Base-by-base conservation (phyloP, 2,888 invertebrate genomes). In the Philereme transversata region DNA sequence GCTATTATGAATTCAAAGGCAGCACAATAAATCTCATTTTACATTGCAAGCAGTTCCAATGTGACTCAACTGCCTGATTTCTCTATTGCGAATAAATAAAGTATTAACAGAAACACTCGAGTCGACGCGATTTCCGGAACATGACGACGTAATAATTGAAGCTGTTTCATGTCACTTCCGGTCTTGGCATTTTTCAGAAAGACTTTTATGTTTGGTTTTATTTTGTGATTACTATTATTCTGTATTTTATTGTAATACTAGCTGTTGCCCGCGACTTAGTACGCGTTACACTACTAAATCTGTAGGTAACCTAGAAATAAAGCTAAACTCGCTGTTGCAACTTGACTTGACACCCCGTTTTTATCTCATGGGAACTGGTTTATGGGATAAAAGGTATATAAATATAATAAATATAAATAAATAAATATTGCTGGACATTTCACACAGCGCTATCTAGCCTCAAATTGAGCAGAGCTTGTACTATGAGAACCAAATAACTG, bases 1-100 rank as follows among this genome's bases (percentile, higher is more conserved):
- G 22, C 9, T 6, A 36, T 50, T 9, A 38, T 38, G 11, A 51
- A 22, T 33, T 5, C 22, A 53, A 45, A 45, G 5, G 22, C 22
- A 22, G 7, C 22, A 36, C 34, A 33, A 5, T 41, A 44, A 38
- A 40, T 40, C 40, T 9, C 38, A 47, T 36, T 54, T 52, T 34
- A 22, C 10, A 7, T 9, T 43, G 41, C 8, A 9, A 43, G 33
- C 36, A 36, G 53, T 41, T 44, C 22, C 35, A 40, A 35, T 51
- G 54, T 60, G 46, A 41, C 34, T 22, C 22, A 38, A 10, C 46
- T 50, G 34, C 34, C 75, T 77, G 78, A 78, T 77, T 76, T 67
- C 49, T 40, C 41, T 45, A 64, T 57, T 47, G 44, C 33, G 62
- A 54, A 67, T 64, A 64, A 68, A 68, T 65, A 62, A 64, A 60